A percentile compares a stretch with the other conserved stretches of the same genome.
phyloP scores from a whole-genome alignment of 2,797 vertebrate genomes.

The Pseudochaenichthys georgianus region DNA sequence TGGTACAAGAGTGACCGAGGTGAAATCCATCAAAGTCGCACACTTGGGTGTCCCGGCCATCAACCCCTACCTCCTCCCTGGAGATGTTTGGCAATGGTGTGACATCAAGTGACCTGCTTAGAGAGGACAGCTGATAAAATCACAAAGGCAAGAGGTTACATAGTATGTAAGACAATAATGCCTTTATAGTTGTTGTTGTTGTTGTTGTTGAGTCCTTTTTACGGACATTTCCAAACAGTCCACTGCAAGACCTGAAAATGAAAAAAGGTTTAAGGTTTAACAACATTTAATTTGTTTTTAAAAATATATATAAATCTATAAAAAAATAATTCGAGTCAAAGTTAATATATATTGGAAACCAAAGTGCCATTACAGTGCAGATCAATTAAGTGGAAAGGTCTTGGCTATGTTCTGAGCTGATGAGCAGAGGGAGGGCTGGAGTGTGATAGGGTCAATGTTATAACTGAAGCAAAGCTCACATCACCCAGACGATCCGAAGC shows the following conservation, averaged over 20 bases:
- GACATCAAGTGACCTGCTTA: background rate
- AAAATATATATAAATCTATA: background rate
- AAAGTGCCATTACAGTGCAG: slow-evolving; percentile 32
- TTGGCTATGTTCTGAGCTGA: slow-evolving; percentile 22
- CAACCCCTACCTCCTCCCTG: background rate
- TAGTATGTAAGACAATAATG: no score
- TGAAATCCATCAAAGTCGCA: slow-evolving; percentile 12
- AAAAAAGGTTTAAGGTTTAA: no score
- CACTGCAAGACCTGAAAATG: no score
- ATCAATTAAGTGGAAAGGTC: slow-evolving; percentile 63
- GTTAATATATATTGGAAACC: slow-evolving; percentile 7
- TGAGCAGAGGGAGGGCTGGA: slow-evolving; percentile 54
- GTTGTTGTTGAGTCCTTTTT: background rate
- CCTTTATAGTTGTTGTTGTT: background rate
- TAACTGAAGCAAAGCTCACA: slow-evolving; percentile 64
- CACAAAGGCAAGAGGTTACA: background rate
- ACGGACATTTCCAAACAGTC: background rate
- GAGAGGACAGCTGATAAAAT: slow-evolving; percentile 2
- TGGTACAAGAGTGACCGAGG: background rate
- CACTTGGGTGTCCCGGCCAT: background rate
- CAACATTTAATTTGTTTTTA: no score
- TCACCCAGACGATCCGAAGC: slow-evolving; percentile 63
- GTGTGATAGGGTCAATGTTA: slow-evolving; percentile 65
- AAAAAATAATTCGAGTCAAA: background rate
- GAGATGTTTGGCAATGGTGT: background rate